These are phyloP conservation scores for Rhopalosiphum nymphaeae DNA, from an alignment of 2,888 invertebrate species.

Conservation along the genomic window DNA sequence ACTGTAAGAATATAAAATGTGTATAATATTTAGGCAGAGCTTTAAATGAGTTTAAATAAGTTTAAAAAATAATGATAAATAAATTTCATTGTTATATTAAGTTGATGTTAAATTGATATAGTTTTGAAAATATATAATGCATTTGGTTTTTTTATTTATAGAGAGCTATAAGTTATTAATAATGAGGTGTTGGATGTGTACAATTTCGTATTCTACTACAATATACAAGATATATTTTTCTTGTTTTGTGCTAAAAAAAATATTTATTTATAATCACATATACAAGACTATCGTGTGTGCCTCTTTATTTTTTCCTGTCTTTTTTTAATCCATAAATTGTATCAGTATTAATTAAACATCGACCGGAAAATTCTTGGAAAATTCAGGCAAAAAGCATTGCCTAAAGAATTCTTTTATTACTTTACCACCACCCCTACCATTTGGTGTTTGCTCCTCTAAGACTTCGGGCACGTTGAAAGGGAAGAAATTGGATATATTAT, in stretches of 20 bases:
- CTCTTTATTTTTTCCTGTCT: background rate
- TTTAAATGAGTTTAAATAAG: background rate
- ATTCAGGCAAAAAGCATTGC: slow-evolving; percentile 18
- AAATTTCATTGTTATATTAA: background rate
- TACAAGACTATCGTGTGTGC: background rate
- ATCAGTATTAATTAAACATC: slow-evolving; percentile 63
- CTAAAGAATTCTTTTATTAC: slow-evolving; percentile 59
- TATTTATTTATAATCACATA: background rate
- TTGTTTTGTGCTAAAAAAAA: background rate
- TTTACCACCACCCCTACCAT: background rate
- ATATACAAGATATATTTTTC: slow-evolving; percentile 33
- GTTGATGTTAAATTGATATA: background rate
- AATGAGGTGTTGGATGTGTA: background rate
- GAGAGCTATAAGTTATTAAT: background rate
- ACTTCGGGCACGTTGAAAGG: background rate
- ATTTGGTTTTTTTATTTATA: background rate
- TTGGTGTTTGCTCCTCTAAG: background rate
- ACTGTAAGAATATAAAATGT: background rate
- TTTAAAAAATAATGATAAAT: background rate
- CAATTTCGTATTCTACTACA: slow-evolving; percentile 45
- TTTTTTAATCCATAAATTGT: slow-evolving; percentile 52
- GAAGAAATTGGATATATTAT: slow-evolving; percentile 37
- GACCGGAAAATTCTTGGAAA: slow-evolving; percentile 46
- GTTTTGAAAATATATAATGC: background rate
- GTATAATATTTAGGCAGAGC: background rate